Conservation (phyloP, 2,113 vertebrate genomes). For the Pterocles gutturalis region DNA sequence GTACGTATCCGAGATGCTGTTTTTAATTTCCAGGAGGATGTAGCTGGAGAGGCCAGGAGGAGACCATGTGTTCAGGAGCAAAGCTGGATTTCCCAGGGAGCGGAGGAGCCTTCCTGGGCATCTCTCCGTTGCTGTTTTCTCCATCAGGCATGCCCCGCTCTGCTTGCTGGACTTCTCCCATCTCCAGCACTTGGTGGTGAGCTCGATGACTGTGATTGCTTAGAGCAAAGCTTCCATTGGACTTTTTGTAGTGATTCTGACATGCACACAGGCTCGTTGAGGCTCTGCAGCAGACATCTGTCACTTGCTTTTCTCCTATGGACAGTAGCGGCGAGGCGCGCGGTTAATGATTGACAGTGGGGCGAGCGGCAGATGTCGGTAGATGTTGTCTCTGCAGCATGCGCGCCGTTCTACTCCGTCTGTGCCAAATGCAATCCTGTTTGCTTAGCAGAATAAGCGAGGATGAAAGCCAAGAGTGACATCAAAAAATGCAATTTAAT, state of each 20-base stretch:
- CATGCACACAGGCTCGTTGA: fast-evolving
- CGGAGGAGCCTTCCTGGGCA: neutral
- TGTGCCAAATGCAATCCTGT: neutral
- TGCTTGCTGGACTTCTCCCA: neutral
- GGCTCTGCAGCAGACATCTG: neutral
- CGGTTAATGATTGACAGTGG: neutral
- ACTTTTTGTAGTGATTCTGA: fast-evolving
- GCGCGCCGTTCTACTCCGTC: fast-evolving
- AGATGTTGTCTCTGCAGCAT: fast-evolving
- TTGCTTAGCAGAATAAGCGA: neutral
- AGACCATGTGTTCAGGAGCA: neutral
- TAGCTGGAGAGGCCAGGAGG: neutral
- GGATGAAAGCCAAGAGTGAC: neutral
- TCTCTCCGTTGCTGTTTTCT: neutral
- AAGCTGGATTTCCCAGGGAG: neutral
- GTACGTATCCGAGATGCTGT: neutral
- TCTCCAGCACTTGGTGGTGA: neutral
- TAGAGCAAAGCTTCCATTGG: neutral
- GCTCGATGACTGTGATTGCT: neutral
- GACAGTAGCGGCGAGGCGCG: fast-evolving
- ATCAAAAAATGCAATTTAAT: neutral
- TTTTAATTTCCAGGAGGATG: conserved; percentile 7
- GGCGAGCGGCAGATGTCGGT: neutral
- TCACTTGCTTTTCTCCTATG: neutral
- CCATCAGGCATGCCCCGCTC: fast-evolving